phyloP scores from a whole-genome alignment of 1,140 invertebrate genomes.

The Drosophila auraria region DNA sequence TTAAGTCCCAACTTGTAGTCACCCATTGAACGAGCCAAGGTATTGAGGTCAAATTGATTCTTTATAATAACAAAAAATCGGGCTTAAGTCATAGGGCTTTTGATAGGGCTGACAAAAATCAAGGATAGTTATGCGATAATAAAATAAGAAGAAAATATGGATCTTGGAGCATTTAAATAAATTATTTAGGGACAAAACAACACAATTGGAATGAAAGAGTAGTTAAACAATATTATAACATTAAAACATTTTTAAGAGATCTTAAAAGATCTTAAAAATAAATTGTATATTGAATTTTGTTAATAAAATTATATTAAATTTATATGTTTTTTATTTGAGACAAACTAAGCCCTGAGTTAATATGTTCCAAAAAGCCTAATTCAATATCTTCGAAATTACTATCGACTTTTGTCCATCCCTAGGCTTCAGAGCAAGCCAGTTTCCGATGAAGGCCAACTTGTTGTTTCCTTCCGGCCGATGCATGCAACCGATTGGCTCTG shows the following conservation, averaged over 20 bases:
- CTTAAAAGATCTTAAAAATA: no score
- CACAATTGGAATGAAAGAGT: no score
- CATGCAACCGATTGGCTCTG: conserved; percentile 72
- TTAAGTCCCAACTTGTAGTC: conserved; percentile 47
- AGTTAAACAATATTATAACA: no score
- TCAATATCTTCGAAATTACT: not conserved
- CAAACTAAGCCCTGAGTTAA: no score
- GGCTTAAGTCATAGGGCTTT: conserved; percentile 64
- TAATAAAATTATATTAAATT: no score
- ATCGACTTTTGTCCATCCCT: not conserved
- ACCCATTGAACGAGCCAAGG: conserved; percentile 24
- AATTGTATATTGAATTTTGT: no score
- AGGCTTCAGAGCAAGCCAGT: not conserved
- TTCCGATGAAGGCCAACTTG: conserved; percentile 11
- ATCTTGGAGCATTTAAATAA: not conserved
- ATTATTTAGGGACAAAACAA: not conserved
- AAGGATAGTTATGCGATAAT: not conserved
- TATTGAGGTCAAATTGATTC: conserved; percentile 78
- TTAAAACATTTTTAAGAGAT: no score
- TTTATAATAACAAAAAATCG: conserved; percentile 60
- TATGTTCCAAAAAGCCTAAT: no score
- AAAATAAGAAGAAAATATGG: not conserved
- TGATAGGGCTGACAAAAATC: not conserved
- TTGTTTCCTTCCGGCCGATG: conserved; percentile 38
- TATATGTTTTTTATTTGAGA: no score